A percentile compares a stretch with the other conserved stretches of the same genome.
Evolutionary conservation across 35 echinoderm and acorn worm genomes (phyloP).

Genomic region (Amphiura filiformis): DNA sequence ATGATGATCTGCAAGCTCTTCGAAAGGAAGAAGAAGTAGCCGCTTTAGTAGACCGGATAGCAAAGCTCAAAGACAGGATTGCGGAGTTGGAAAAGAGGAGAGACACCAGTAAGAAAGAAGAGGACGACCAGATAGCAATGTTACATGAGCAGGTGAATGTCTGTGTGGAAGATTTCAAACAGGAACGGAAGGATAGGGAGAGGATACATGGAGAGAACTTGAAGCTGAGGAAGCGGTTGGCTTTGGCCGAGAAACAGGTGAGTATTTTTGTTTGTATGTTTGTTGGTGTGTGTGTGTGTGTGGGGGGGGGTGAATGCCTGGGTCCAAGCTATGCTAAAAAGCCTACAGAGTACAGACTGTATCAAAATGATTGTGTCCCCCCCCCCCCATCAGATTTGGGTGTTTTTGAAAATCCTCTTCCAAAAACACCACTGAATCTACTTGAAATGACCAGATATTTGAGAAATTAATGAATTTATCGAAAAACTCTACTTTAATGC

Average conservation of each 20-base stretch:
- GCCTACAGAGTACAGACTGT: too few relatives aligned
- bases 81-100: neutral
- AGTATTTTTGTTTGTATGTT: neutral
- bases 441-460: too few relatives aligned
- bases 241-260: neutral
- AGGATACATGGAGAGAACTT: slow-evolving; percentile 6
- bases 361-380: too few relatives aligned
- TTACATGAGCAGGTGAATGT: neutral
- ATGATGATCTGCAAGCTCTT: neutral
- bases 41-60: neutral
- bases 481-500: too few relatives aligned
- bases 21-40: slow-evolving; percentile 6
- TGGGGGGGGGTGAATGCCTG: too few relatives aligned
- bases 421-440: too few relatives aligned
- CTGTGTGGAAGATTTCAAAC: slow-evolving; percentile 31
- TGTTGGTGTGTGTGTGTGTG: too few relatives aligned
- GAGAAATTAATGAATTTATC: too few relatives aligned
- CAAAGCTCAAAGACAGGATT: neutral
- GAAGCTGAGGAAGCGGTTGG: neutral
- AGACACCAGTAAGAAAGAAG: neutral
- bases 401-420: too few relatives aligned
- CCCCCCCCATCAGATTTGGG: too few relatives aligned
- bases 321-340: too few relatives aligned
- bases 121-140: neutral
- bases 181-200: slow-evolving; percentile 16